phyloP scores from a whole-genome alignment of 1,140 invertebrate genomes.

The Anastrepha ludens region DNA sequence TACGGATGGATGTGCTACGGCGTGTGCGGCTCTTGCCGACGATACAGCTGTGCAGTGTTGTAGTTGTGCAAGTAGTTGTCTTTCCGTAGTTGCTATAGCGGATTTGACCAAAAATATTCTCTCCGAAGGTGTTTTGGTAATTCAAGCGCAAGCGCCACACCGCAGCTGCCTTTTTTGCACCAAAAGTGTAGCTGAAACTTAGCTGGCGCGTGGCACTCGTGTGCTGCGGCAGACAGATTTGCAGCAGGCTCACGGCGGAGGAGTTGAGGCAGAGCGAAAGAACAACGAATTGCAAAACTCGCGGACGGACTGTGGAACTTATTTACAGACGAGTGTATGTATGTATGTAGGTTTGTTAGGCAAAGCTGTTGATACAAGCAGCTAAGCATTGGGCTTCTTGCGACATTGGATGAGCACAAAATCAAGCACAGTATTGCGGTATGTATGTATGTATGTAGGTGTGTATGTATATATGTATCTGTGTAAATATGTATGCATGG shows the following conservation, averaged over 20 bases:
- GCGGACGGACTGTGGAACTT: neutral
- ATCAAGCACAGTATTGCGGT: neutral
- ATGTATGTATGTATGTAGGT: too few species aligned
- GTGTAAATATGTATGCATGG: neutral
- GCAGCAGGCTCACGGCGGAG: neutral
- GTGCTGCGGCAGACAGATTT: neutral
- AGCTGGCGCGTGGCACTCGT: constrained; percentile 49
- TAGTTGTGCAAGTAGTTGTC: neutral
- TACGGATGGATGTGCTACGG: neutral
- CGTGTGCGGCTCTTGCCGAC: neutral
- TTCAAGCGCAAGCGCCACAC: constrained; percentile 47
- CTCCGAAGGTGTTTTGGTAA: constrained; percentile 33
- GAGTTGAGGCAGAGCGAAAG: neutral
- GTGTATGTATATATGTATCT: neutral
- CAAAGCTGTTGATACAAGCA: neutral
- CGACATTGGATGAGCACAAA: neutral
- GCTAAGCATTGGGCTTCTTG: neutral
- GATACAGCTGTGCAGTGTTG: constrained; percentile 6
- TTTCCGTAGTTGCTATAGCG: constrained; percentile 12
- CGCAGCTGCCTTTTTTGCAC: constrained; percentile 46
- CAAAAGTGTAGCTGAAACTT: constrained; percentile 32
- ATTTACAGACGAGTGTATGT: neutral
- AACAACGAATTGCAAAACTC: neutral
- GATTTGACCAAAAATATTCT: constrained; percentile 42
- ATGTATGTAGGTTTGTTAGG: neutral